Evolutionary conservation across 2,113 vertebrate genomes (phyloP).

Genomic region (Spheniscus mendiculus): DNA sequence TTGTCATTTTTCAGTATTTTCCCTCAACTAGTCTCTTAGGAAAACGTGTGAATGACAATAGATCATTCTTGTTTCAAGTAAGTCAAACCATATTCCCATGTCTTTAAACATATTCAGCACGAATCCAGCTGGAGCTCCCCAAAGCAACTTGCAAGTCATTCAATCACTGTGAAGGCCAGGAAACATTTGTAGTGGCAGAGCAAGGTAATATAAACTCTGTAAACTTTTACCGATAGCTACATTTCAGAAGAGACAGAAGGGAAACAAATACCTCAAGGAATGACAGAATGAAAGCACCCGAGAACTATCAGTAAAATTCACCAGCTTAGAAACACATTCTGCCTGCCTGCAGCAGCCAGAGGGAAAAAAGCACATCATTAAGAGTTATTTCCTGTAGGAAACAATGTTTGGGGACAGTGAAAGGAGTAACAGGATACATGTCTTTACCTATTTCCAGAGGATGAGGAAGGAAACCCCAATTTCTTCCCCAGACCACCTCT

Average conservation of each 20-base stretch:
- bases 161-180: neutral
- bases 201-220: neutral
- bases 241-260: neutral
- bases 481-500: neutral
- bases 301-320: neutral
- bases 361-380: neutral
- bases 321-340: neutral
- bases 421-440: neutral
- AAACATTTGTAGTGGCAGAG: neutral
- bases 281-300: neutral
- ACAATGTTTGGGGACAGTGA: neutral
- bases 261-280: neutral
- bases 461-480: neutral
- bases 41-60: slow-evolving; percentile 27
- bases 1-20: slow-evolving; percentile 3
- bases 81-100: slow-evolving; percentile 48
- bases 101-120: neutral
- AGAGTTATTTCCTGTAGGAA: neutral
- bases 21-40: neutral
- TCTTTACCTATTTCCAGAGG: neutral
- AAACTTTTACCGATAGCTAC: neutral
- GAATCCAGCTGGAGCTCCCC: slow-evolving; percentile 6
- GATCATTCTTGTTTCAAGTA: slow-evolving; percentile 34
- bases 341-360: neutral
- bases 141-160: slow-evolving; percentile 21